phyloP scores from a whole-genome alignment of 2,797 vertebrate genomes.

The Coluber constrictor region DNA sequence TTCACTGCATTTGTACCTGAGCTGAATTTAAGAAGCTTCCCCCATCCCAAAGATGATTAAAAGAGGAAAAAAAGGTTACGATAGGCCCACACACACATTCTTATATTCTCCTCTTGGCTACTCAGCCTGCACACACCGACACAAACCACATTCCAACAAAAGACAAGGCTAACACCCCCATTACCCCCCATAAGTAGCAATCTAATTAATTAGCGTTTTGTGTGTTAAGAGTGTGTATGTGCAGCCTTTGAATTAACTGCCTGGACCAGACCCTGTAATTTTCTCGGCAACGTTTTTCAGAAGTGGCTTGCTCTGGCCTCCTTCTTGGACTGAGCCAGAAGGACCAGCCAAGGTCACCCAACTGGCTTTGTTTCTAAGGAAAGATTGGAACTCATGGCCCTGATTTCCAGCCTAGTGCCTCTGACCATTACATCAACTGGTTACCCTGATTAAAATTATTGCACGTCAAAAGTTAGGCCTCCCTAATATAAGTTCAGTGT shows the following conservation, averaged over 20 bases:
- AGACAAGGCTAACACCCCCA: background rate
- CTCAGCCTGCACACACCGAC: background rate
- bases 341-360: background rate
- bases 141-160: background rate
- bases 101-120: background rate
- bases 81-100: background rate
- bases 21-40: background rate
- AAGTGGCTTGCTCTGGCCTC: background rate
- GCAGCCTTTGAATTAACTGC: background rate
- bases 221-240: background rate
- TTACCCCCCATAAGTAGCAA: background rate
- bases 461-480: background rate
- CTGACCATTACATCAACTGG: background rate
- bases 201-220: background rate
- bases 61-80: background rate
- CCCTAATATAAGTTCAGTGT: background rate
- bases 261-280: background rate
- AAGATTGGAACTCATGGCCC: background rate
- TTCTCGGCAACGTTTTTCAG: background rate
- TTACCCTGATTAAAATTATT: background rate
- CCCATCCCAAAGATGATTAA: background rate
- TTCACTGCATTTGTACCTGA: background rate
- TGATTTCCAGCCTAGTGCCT: background rate
- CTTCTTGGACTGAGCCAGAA: background rate
- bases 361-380: background rate